Percentiles rank a stretch among this genome's conserved stretches.
Conservation (phyloP, 2,888 invertebrate species). For the Panopea generosa region DNA sequence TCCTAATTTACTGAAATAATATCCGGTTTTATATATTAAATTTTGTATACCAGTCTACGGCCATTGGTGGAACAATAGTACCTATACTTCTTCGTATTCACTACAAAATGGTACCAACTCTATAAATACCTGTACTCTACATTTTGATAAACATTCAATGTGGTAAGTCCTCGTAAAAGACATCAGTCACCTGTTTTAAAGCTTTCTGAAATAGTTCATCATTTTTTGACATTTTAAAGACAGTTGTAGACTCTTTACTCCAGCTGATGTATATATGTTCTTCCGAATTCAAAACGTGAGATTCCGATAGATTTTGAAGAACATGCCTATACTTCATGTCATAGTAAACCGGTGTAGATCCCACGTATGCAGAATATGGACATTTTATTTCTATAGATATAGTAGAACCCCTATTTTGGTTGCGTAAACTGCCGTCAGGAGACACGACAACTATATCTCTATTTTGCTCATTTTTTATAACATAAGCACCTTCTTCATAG, state of each 20-base stretch:
- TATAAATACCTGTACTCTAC: too few species aligned
- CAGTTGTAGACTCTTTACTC: constrained; percentile 25
- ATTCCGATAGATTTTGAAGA: constrained; percentile 16
- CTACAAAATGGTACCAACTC: too few species aligned
- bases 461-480: not conserved
- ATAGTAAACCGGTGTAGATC: constrained; percentile 25
- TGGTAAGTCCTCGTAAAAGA: too few species aligned
- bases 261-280: constrained; percentile 26
- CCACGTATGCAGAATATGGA: constrained; percentile 28
- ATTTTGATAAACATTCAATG: too few species aligned
- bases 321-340: constrained; percentile 17
- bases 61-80: too few species aligned
- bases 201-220: too few species aligned
- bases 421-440: constrained; percentile 36
- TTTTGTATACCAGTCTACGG: too few species aligned
- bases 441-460: constrained; percentile 17
- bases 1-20: too few species aligned
- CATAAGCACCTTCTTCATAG: constrained; percentile 40
- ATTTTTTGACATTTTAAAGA: constrained; percentile 12
- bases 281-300: constrained; percentile 15
- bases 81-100: too few species aligned
- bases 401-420: not conserved
- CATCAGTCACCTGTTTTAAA: too few species aligned
- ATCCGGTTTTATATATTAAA: too few species aligned
- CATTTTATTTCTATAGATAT: constrained; percentile 43